Conservation (phyloP, 2,888 invertebrate species). For the Osmoderma eremita region DNA sequence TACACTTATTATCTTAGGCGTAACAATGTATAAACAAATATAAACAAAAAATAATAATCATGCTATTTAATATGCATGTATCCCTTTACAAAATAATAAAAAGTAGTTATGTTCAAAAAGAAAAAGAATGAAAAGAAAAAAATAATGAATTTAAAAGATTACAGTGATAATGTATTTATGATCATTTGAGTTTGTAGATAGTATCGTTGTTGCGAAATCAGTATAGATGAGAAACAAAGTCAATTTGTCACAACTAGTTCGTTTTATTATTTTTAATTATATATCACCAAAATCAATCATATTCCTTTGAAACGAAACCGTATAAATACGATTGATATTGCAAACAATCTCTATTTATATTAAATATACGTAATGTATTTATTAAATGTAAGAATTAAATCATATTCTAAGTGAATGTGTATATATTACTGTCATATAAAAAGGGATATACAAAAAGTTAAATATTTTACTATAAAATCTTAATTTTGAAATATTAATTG, state of each 20-base stretch:
- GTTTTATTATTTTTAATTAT: conserved; percentile 15
- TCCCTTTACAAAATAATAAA: conserved; percentile 50
- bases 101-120: conserved; percentile 62
- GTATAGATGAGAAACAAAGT: conserved; percentile 14
- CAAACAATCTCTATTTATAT: conserved; percentile 13
- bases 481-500: conserved; percentile 6
- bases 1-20: conserved; percentile 52
- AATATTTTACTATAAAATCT: conserved; percentile 26
- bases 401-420: conserved; percentile 18
- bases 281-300: conserved; percentile 41
- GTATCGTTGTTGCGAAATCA: conserved; percentile 55
- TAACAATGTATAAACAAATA: conserved; percentile 50
- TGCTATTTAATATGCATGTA: conserved; percentile 63
- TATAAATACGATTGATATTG: conserved; percentile 32
- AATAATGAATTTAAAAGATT: conserved; percentile 4
- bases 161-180: conserved; percentile 28
- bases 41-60: conserved; percentile 57
- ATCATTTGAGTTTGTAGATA: conserved; percentile 56
- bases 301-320: conserved; percentile 32
- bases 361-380: conserved; percentile 28
- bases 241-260: conserved; percentile 22
- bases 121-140: conserved; percentile 49
- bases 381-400: conserved; percentile 25
- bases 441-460: conserved; percentile 18
- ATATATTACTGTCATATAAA: conserved; percentile 15